These are phyloP conservation scores for Theristicus caerulescens DNA, from an alignment of 2,113 vertebrate genomes.

Conservation along the genomic window DNA sequence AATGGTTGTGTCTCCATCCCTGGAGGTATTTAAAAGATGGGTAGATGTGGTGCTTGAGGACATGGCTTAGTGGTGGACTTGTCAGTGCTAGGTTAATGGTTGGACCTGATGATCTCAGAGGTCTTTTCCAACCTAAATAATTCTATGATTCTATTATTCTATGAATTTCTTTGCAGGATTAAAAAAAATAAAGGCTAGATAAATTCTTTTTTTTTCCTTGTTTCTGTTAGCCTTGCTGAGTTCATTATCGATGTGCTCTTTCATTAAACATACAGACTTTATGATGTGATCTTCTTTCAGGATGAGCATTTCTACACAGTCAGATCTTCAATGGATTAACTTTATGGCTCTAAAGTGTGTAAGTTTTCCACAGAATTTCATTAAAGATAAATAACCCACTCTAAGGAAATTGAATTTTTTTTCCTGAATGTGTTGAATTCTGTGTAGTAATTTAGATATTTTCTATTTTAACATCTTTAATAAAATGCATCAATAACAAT, in stretches of 20 bases:
- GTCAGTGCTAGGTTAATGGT: no score
- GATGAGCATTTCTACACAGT: background rate
- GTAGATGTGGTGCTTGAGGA: no score
- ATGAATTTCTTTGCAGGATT: background rate
- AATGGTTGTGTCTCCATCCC: no score
- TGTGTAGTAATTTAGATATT: background rate
- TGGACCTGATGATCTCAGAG: no score
- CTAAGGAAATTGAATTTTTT: background rate
- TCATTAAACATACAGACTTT: background rate
- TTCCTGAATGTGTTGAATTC: background rate
- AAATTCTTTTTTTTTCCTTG: background rate
- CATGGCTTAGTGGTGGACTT: no score
- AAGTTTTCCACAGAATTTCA: background rate
- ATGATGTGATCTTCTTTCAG: background rate
- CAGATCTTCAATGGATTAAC: background rate
- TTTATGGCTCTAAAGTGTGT: background rate
- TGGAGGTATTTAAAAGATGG: no score
- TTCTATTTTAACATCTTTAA: background rate
- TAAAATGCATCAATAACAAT: background rate
- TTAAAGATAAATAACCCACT: background rate
- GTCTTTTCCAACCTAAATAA: no score
- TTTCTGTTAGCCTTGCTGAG: background rate
- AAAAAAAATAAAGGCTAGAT: background rate
- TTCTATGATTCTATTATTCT: no score
- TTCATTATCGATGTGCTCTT: background rate